Evolutionary conservation across 2,888 invertebrate genomes (phyloP).

Genomic region (Orgyia antiqua): DNA sequence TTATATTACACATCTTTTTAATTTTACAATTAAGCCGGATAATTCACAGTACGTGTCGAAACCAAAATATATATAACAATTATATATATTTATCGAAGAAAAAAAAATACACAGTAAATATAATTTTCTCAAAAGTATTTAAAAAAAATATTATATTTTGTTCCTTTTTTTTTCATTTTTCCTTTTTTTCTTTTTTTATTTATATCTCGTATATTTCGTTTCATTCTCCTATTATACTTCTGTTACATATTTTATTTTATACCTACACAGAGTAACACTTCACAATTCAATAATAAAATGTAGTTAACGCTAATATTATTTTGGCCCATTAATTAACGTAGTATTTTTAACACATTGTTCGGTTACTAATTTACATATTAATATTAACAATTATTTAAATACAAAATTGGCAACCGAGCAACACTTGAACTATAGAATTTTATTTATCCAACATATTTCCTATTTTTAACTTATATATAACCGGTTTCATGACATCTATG

Average conservation of each 20-base stretch:
- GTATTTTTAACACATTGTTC: slow-evolving; percentile 49
- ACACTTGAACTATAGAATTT: slow-evolving; percentile 43
- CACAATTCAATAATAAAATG: slow-evolving; percentile 62
- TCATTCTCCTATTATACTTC: slow-evolving; percentile 65
- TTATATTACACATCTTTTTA: slow-evolving; percentile 49
- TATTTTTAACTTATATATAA: slow-evolving; percentile 40
- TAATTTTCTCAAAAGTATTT: slow-evolving; percentile 43
- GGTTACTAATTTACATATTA: slow-evolving; percentile 51
- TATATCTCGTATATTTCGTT: slow-evolving; percentile 35
- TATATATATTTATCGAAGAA: slow-evolving; percentile 21
- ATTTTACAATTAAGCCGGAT: slow-evolving; percentile 59
- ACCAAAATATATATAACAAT: slow-evolving; percentile 25
- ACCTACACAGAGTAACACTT: slow-evolving; percentile 78
- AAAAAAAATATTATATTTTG: slow-evolving; percentile 39
- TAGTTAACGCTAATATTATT: slow-evolving; percentile 62
- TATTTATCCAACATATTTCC: slow-evolving; percentile 50
- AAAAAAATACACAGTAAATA: slow-evolving; percentile 42
- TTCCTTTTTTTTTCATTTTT: slow-evolving; percentile 44
- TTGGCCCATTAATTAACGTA: slow-evolving; percentile 70
- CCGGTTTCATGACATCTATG: slow-evolving; percentile 64
- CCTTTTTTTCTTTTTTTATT: slow-evolving; percentile 39
- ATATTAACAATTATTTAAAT: too few species aligned
- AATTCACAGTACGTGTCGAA: slow-evolving; percentile 32
- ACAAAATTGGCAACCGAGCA: slow-evolving; percentile 66
- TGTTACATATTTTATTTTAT: slow-evolving; percentile 54